These are phyloP conservation scores for Austrolebias charrua DNA, from an alignment of 2,797 vertebrate genomes.

Conservation along the genomic window DNA sequence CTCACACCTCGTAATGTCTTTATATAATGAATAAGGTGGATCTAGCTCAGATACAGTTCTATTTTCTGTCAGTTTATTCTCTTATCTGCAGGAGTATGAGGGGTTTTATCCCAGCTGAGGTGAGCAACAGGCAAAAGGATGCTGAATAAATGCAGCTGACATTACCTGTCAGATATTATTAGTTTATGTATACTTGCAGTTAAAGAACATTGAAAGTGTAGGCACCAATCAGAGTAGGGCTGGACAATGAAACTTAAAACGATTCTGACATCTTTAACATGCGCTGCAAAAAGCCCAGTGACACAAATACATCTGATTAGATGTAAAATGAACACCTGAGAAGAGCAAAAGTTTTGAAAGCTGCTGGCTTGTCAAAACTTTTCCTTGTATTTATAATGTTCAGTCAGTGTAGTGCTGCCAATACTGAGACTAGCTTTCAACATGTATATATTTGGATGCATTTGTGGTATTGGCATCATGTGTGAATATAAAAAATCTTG, in stretches of 20 bases:
- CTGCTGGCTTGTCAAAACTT: slow-evolving; percentile 4
- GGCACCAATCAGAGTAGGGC: slow-evolving; percentile 8
- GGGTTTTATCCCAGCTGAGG: slow-evolving; percentile 17
- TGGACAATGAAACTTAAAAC: slow-evolving; percentile 3
- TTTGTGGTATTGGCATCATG: not conserved
- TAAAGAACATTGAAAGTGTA: slow-evolving; percentile 15
- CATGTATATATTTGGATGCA: slow-evolving; percentile 1
- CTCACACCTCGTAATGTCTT: slow-evolving; percentile 22
- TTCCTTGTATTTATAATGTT: slow-evolving; percentile 3
- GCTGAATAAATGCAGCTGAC: slow-evolving; percentile 40
- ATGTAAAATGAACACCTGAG: slow-evolving; percentile 5
- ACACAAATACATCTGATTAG: slow-evolving; percentile 13
- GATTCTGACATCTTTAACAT: slow-evolving; percentile 7
- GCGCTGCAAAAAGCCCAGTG: not conserved
- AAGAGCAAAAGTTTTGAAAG: slow-evolving; percentile 11
- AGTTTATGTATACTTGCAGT: slow-evolving; percentile 12
- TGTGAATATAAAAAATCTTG: slow-evolving; percentile 23
- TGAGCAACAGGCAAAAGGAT: slow-evolving; percentile 27
- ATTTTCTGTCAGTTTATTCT: slow-evolving; percentile 21
- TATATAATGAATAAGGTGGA: slow-evolving; percentile 25
- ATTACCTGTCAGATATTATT: slow-evolving; percentile 49
- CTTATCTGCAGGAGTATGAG: slow-evolving; percentile 26
- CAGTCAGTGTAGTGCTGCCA: not conserved
- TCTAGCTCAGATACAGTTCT: slow-evolving; percentile 11
- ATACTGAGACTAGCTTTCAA: slow-evolving; percentile 16